A percentile compares a stretch with the other conserved stretches of the same genome.
These are phyloP conservation scores for Campaea margaritaria DNA, from an alignment of 2,888 invertebrate species.

Conservation along the genomic window DNA sequence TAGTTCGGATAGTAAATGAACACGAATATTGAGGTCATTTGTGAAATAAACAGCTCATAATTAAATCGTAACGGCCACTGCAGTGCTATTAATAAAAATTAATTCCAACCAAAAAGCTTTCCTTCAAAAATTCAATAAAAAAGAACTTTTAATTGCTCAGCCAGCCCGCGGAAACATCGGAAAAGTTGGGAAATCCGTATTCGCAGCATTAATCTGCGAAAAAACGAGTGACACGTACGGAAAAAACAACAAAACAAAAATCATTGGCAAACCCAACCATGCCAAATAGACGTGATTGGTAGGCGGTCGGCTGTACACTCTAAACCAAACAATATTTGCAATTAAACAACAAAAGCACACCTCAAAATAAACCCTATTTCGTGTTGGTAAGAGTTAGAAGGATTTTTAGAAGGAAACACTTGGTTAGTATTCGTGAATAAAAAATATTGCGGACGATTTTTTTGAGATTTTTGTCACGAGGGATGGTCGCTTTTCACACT, in stretches of 20 bases:
- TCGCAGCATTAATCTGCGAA: conserved; percentile 37
- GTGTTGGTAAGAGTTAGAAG: background rate
- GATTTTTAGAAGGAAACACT: background rate
- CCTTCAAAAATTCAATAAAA: conserved; percentile 34
- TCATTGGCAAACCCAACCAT: conserved; percentile 37
- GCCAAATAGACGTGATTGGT: conserved; percentile 54
- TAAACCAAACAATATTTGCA: conserved; percentile 25
- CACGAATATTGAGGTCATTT: too few relatives aligned
- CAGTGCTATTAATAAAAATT: conserved; percentile 10
- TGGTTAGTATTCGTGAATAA: conserved; percentile 9
- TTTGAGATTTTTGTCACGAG: conserved; percentile 20
- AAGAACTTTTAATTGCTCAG: conserved; percentile 40
- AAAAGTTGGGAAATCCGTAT: conserved; percentile 37
- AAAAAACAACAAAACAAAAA: conserved; percentile 31
- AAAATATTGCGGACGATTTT: conserved; percentile 22
- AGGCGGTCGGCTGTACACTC: conserved; percentile 42
- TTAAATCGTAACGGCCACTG: too few relatives aligned
- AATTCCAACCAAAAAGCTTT: conserved; percentile 13
- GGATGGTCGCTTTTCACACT: conserved; percentile 15
- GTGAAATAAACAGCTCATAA: too few relatives aligned
- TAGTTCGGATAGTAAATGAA: too few relatives aligned
- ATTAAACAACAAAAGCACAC: background rate
- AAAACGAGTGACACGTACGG: conserved; percentile 40
- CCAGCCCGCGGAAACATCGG: conserved; percentile 19
- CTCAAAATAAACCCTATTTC: conserved; percentile 3